Evolutionary conservation across 2,797 vertebrate genomes (phyloP), one percentile per base, ranked within the genome.

Genomic region (Capromys pilorides): DNA sequence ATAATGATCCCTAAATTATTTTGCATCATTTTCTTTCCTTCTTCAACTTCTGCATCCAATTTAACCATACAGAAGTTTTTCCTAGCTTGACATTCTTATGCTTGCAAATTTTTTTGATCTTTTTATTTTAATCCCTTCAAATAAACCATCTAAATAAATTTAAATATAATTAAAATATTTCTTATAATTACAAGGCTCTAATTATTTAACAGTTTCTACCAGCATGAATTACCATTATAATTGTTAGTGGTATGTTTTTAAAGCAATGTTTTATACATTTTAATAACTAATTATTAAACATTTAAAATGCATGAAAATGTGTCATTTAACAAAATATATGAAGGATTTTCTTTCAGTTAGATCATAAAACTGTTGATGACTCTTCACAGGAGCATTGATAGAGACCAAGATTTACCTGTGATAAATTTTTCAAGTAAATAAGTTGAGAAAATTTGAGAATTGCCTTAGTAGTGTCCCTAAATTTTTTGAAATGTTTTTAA

Each of bases 81-180:
- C n/a, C 85, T 92, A 54, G 18, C 49, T 90, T 88, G 67, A 39
- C 61, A 31, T 84, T 94, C 88, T 81, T 87, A 41, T 69, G n/a
- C 54, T 85, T 91, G 18, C 45, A 62, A 93, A 22, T 95, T 96
- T 95, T 93, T 95, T 92, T 95, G 90, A 90, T 96, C 73, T 82
- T 84, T 79, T 9, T 88, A 8, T 90, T 89, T 86, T 88, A 90
- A 90, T 93, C n/a, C 5, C 14, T 95, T 95, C 41, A 69, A 93
- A 9, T 94, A 95, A 96, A 80, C 45, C 45, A 86, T 94, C 82
- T 6, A 93, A 93, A 90, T 94, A 92, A 84, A 95, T 94, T 95
- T 87, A 93, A 95, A 66, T 94, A 12, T 57, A 94, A 94, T 96
- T 91, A 95, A 88, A 96, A 57, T 94, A 86, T 95, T 93, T 94